Percentiles rank a stretch among this genome's conserved stretches.
Conservation (phyloP, 2,113 vertebrate genomes). For the Isichthys henryi region DNA sequence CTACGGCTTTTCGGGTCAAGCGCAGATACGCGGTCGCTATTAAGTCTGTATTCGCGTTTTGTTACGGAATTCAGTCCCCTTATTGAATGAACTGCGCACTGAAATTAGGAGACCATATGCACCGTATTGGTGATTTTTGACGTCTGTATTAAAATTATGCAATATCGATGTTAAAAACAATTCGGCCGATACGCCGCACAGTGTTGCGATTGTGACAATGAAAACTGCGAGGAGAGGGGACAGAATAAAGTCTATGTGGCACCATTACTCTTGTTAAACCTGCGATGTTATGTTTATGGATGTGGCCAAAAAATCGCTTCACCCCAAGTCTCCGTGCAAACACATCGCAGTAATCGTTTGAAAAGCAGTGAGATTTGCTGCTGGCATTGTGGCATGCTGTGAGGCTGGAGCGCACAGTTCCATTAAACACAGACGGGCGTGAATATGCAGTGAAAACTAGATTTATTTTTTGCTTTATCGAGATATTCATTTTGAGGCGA, state of each 20-base stretch:
- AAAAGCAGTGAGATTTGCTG: not conserved
- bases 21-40: not conserved
- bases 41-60: not conserved
- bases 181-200: not conserved
- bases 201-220: not conserved
- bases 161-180: not conserved
- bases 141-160: not conserved
- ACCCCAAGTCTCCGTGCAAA: not conserved
- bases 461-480: not conserved
- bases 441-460: not conserved
- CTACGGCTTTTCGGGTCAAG: conserved; percentile 17
- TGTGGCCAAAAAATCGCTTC: not conserved
- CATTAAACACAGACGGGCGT: not conserved
- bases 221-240: not conserved
- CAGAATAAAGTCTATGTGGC: not conserved
- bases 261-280: not conserved
- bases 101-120: not conserved
- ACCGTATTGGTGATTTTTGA: not conserved
- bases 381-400: not conserved
- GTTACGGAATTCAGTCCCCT: not conserved
- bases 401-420: not conserved
- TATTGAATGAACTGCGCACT: not conserved
- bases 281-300: not conserved
- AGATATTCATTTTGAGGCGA: not conserved
- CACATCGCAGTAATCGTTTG: not conserved